Conservation (phyloP, 2,888 invertebrate genomes). For the Beris chalybata region DNA sequence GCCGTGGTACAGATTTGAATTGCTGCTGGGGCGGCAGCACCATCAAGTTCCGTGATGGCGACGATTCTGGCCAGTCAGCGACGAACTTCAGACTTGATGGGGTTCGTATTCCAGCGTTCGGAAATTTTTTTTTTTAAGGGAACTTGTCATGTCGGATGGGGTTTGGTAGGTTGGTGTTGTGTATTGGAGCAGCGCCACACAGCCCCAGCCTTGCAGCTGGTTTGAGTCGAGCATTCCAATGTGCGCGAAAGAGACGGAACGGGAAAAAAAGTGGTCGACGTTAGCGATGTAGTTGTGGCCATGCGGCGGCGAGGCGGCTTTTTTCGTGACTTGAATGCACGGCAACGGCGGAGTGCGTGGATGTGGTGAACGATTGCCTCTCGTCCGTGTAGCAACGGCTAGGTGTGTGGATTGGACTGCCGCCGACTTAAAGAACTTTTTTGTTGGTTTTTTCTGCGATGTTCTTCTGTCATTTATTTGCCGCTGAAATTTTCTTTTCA, state of each 20-base stretch:
- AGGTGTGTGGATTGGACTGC: too few species aligned
- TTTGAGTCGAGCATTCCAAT: not conserved
- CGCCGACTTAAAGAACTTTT: too few species aligned
- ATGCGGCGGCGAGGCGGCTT: not conserved
- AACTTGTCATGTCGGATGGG: conserved; percentile 40
- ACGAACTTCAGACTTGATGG: conserved; percentile 41
- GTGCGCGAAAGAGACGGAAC: not conserved
- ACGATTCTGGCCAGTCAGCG: conserved; percentile 26
- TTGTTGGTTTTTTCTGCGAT: too few species aligned
- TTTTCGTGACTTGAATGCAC: too few species aligned
- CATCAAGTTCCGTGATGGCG: conserved; percentile 36
- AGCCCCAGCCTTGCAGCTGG: not conserved
- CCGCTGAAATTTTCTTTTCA: too few species aligned
- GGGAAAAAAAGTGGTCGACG: not conserved
- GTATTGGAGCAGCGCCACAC: not conserved
- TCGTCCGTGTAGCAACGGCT: too few species aligned
- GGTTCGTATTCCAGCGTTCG: conserved; percentile 37
- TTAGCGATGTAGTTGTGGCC: not conserved
- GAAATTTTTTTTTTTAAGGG: conserved; percentile 41
- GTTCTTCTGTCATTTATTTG: too few species aligned
- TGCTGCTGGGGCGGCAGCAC: conserved; percentile 35
- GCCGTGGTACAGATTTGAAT: conserved; percentile 39
- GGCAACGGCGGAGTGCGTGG: not conserved
- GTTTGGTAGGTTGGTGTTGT: conserved; percentile 5
- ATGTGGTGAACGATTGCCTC: too few species aligned